Evolutionary conservation across 2,888 invertebrate genomes (phyloP).

Genomic region (Operophtera brumata): DNA sequence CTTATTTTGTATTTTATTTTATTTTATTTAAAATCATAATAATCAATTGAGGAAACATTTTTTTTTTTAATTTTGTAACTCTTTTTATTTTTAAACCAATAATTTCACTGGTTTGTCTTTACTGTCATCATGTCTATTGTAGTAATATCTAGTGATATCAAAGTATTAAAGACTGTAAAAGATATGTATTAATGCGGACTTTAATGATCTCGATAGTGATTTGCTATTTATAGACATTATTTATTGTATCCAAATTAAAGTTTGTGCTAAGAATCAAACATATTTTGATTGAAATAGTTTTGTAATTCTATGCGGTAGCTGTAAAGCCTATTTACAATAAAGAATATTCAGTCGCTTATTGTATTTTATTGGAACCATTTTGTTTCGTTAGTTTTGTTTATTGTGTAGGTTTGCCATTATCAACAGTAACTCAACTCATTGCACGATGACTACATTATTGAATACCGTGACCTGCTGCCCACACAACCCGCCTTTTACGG

Average conservation of each 20-base stretch:
- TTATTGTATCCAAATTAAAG: constrained; percentile 46
- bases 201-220: constrained; percentile 33
- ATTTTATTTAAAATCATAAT: no score
- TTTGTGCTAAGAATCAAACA: constrained; percentile 41
- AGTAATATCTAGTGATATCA: constrained; percentile 30
- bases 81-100: no score
- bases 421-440: no score
- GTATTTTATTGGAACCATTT: constrained; percentile 71
- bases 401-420: constrained; percentile 80
- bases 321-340: constrained; percentile 78
- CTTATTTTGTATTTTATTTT: no score
- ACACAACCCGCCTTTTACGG: neutral
- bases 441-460: constrained; percentile 39
- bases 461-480: constrained; percentile 20
- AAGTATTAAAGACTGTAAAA: constrained; percentile 35
- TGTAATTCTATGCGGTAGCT: constrained; percentile 66
- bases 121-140: no score
- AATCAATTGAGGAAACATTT: no score
- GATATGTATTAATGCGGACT: constrained; percentile 33
- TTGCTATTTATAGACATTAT: constrained; percentile 29
- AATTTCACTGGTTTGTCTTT: no score
- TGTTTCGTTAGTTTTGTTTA: constrained; percentile 63
- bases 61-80: no score
- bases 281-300: constrained; percentile 57
- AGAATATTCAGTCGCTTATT: constrained; percentile 70